phyloP scores from a whole-genome alignment of 2,113 vertebrate species.

The Takifugu bimaculatus region DNA sequence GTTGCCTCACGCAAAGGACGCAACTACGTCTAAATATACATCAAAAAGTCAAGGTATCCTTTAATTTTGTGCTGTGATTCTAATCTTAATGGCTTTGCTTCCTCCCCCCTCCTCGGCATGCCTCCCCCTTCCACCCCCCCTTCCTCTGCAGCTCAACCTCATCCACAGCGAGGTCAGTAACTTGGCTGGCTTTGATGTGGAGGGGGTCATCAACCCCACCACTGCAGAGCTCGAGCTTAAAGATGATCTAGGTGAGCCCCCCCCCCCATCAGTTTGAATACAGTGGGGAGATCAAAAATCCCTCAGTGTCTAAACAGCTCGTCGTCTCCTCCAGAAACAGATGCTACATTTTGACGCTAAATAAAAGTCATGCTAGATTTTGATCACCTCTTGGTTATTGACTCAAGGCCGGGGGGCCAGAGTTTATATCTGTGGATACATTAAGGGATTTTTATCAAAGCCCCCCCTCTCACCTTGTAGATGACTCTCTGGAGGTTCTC shows the following conservation, averaged over 20 bases:
- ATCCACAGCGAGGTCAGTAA: slow-evolving; percentile 99
- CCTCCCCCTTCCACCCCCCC: slow-evolving; percentile 1
- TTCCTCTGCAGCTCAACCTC: slow-evolving; percentile 91
- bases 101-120: slow-evolving; percentile 62
- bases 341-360: too few species aligned
- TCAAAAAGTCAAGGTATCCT: slow-evolving; percentile 48
- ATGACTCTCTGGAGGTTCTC: slow-evolving; percentile 31
- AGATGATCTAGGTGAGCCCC: slow-evolving; percentile 95
- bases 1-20: background rate
- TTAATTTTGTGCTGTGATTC: slow-evolving; percentile 29
- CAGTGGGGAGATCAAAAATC: slow-evolving; percentile 38
- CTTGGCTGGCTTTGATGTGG: slow-evolving; percentile 99
- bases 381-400: background rate
- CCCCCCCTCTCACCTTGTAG: slow-evolving; percentile 30
- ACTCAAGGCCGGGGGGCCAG: background rate
- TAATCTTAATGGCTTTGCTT: slow-evolving; percentile 65
- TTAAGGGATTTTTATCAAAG: slow-evolving; percentile 63
- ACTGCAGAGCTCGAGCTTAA: slow-evolving; percentile 99
- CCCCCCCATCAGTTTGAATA: background rate
- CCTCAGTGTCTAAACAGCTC: slow-evolving; percentile 41
- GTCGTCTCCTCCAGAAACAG: background rate
- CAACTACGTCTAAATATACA: background rate
- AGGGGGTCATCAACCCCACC: slow-evolving; percentile 99
- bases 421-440: background rate
- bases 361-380: background rate